These are phyloP conservation scores for Trinorchestia longiramus DNA, from an alignment of 1,140 invertebrate genomes.

Conservation along the genomic window DNA sequence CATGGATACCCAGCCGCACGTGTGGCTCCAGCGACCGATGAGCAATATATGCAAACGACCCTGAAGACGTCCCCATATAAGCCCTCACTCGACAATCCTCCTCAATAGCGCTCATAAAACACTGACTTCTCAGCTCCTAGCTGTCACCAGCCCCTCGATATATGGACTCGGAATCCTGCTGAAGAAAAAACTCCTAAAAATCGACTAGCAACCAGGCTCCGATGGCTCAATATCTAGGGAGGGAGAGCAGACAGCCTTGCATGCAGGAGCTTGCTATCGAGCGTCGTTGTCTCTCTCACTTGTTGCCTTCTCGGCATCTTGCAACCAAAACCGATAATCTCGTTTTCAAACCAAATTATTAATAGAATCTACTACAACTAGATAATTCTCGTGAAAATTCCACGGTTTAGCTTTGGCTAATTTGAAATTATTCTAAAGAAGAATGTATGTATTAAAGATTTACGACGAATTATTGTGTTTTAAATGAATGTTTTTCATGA, in stretches of 20 bases:
- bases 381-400: too few species aligned
- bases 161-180: conserved; percentile 2
- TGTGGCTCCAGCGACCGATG: not conserved
- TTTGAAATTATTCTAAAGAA: too few species aligned
- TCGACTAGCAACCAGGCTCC: not conserved
- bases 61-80: not conserved
- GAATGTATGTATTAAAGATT: too few species aligned
- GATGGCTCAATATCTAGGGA: conserved; percentile 29
- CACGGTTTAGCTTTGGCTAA: too few species aligned
- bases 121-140: conserved; percentile 47
- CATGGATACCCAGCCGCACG: not conserved
- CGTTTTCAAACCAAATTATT: too few species aligned
- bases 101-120: conserved; percentile 52
- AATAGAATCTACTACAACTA: too few species aligned
- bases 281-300: not conserved
- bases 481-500: too few species aligned
- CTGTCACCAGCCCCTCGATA: conserved; percentile 43
- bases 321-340: too few species aligned
- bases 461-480: too few species aligned
- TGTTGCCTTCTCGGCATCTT: not conserved
- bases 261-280: not conserved
- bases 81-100: conserved; percentile 40
- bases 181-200: not conserved
- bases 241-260: not conserved
- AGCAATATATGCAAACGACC: conserved; percentile 43